Base-by-base conservation (phyloP, 1,140 invertebrate species). In the Lamellibrachia luymesi region DNA sequence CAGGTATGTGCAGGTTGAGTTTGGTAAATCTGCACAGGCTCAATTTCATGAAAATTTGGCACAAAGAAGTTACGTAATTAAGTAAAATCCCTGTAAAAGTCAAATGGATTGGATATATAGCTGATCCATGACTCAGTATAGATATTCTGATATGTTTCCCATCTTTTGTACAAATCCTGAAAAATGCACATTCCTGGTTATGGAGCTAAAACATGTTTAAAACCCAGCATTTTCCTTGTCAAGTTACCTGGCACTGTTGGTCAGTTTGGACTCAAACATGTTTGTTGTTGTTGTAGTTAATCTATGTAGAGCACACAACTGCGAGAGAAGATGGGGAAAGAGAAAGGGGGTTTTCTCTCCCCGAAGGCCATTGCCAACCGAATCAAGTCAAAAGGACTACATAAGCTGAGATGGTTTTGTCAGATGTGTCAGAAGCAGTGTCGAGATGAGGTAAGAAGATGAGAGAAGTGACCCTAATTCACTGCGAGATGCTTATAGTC, bases 371-470 rank as follows among this genome's bases (percentile, higher is more conserved):
- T 99, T 94, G 98, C 99, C 7, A 99, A 99, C 96, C 98, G 99
- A 95, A 99, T 99, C 95, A 99, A 99, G 97, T 98, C 99, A 0
- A 99, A 99, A 96, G 99, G 99, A 27, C 97, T 99, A 22, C 99
- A 99, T 96, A 99, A 99, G 96, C 96, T 99, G 92, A 97, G 98
- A 95, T 99, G 99, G 99, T 99, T 98, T 95, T 99, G 99, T 97
- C 99, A 99, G 96, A 99, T 99, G 99, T 99, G 99, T 97, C 98
- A 99, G 95, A 99, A 99, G 97, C 99, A 99, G 95, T 99, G 99
- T 95, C 97, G 99, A 64, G 99, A 99, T 96, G 99, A 99, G 95
- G 96, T 96, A 94, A 94, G 93, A 90, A 80, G 64, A 22, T 80
- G 1, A 22, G 17, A 22, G 25, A 4, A 80, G 64, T 80, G 25